These are phyloP conservation scores for Sciurus carolinensis DNA, from an alignment of 2,797 vertebrate species.

Conservation along the genomic window DNA sequence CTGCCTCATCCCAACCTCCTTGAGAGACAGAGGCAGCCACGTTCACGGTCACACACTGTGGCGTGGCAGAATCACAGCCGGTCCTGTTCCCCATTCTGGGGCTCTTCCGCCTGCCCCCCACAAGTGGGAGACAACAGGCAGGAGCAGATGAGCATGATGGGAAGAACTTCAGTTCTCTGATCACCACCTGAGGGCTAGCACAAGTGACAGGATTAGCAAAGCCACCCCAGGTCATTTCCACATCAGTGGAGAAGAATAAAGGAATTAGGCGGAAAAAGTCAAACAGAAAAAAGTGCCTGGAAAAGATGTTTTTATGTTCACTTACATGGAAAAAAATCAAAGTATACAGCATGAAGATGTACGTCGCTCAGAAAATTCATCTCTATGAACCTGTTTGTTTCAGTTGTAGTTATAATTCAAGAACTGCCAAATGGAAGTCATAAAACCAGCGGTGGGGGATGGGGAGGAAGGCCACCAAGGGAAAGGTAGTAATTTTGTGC, in stretches of 20 bases:
- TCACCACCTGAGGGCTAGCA: neutral
- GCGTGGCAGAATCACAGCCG: neutral
- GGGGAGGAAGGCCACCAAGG: neutral
- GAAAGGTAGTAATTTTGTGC: conserved; percentile 53
- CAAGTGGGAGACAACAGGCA: neutral
- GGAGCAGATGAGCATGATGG: conserved; percentile 17
- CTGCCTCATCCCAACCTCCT: neutral
- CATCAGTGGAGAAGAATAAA: conserved; percentile 31
- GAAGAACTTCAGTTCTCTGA: conserved; percentile 38
- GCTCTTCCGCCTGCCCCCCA: neutral
- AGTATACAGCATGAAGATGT: conserved; percentile 77
- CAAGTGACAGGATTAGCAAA: neutral
- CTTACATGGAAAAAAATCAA: conserved; percentile 73
- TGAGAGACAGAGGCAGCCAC: neutral
- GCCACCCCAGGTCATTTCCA: neutral
- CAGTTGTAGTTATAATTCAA: conserved; percentile 67
- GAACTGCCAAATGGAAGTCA: conserved; percentile 65
- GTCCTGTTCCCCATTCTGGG: neutral
- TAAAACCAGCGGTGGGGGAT: neutral
- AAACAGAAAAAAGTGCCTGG: conserved; percentile 51
- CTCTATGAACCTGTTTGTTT: conserved; percentile 64
- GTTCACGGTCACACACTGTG: neutral
- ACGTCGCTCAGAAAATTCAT: conserved; percentile 71
- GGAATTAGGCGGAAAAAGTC: neutral
- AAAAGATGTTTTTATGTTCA: conserved; percentile 86